Percentiles rank a stretch among this genome's conserved stretches.
Conservation (phyloP, 2,888 invertebrate species). For the Encarsia formosa region DNA sequence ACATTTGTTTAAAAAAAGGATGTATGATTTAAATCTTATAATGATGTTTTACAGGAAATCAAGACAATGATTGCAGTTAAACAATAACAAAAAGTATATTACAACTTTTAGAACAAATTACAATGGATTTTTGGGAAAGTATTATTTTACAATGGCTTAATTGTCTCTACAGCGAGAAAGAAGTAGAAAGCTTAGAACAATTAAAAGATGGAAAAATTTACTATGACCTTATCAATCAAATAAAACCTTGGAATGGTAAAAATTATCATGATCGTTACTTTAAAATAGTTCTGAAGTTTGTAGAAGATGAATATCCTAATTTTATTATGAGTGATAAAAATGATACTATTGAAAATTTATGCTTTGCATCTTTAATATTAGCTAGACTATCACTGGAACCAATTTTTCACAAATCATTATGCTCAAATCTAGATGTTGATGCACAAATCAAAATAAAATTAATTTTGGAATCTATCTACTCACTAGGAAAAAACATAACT, state of each 20-base stretch:
- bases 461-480: slow-evolving; percentile 56
- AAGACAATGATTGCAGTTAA: too few relatives aligned
- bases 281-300: slow-evolving; percentile 10
- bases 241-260: slow-evolving; percentile 31
- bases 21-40: too few relatives aligned
- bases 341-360: slow-evolving; percentile 46
- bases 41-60: too few relatives aligned
- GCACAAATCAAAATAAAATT: slow-evolving; percentile 57
- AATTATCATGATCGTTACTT: background rate
- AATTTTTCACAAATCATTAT: slow-evolving; percentile 58
- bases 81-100: too few relatives aligned
- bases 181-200: slow-evolving; percentile 30
- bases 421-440: slow-evolving; percentile 53
- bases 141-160: slow-evolving; percentile 22
- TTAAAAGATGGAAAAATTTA: slow-evolving; percentile 36
- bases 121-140: slow-evolving; percentile 20
- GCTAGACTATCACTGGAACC: slow-evolving; percentile 57
- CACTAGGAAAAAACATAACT: slow-evolving; percentile 51
- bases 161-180: slow-evolving; percentile 3
- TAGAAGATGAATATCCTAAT: slow-evolving; percentile 52
- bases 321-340: slow-evolving; percentile 47
- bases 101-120: too few relatives aligned
- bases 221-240: slow-evolving; percentile 35
- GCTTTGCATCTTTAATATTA: slow-evolving; percentile 55
- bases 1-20: too few relatives aligned